Conservation (phyloP, 2,113 vertebrate genomes). For the Calyptommatus sinebrachiatus region DNA sequence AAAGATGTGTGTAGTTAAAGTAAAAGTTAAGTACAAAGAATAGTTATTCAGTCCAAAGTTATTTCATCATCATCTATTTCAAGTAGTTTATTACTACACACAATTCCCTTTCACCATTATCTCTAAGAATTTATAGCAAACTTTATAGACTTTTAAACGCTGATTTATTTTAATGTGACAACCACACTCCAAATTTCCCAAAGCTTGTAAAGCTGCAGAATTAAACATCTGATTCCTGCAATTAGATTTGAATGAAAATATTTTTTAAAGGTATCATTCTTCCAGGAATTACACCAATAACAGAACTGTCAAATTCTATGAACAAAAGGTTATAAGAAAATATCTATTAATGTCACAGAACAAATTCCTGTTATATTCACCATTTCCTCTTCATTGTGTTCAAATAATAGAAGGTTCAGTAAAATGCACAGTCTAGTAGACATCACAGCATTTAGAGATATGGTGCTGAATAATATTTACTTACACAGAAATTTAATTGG, state of each 20-base stretch:
- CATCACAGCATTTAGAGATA: neutral
- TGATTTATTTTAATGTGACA: constrained; percentile 32
- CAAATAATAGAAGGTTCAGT: constrained; percentile 4
- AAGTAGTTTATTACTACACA: constrained; percentile 32
- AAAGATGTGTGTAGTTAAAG: constrained; percentile 35
- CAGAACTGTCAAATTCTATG: neutral
- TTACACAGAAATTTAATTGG: neutral
- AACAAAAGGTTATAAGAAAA: constrained; percentile 2
- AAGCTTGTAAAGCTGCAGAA: constrained; percentile 6
- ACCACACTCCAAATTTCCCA: constrained; percentile 13
- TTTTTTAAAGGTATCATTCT: constrained; percentile 6
- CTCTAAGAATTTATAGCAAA: constrained; percentile 32
- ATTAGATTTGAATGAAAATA: constrained; percentile 24
- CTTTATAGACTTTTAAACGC: constrained; percentile 31
- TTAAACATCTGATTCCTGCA: constrained; percentile 29
- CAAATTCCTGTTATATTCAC: neutral
- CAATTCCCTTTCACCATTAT: constrained; percentile 28
- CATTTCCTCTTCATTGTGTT: neutral
- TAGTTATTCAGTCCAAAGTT: constrained; percentile 22
- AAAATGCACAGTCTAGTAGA: neutral
- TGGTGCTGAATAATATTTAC: neutral
- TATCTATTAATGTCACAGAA: neutral
- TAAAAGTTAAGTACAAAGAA: constrained; percentile 20
- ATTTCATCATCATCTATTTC: constrained; percentile 35
- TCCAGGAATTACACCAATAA: constrained; percentile 5